These are phyloP conservation scores for Clusia tigrina DNA, from an alignment of 2,888 invertebrate genomes.

Conservation along the genomic window DNA sequence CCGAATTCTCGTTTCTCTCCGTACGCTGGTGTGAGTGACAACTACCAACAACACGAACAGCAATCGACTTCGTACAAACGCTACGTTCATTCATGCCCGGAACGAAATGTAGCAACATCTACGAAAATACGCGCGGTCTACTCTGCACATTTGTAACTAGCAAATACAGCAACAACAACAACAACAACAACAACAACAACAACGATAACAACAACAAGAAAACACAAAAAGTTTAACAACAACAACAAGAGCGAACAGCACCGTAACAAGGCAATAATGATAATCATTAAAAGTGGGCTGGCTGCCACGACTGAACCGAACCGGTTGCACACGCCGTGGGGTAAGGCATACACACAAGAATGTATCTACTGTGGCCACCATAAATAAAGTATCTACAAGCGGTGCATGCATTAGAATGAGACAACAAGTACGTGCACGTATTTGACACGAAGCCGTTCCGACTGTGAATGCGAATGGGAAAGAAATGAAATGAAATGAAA, in stretches of 20 bases:
- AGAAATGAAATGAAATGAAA: constrained; percentile 25
- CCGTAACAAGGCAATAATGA: constrained; percentile 58
- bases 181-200: constrained; percentile 28
- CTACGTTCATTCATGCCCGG: constrained; percentile 8
- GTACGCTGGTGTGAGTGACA: constrained; percentile 26
- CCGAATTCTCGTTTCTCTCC: constrained; percentile 33
- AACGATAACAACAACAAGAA: constrained; percentile 37
- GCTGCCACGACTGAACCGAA: constrained; percentile 34
- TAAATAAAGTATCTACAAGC: constrained; percentile 56
- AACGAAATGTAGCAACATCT: background rate
- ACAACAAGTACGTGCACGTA: constrained; percentile 37
- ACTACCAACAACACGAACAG: constrained; percentile 27
- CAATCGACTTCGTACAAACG: constrained; percentile 23
- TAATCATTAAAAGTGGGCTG: constrained; percentile 60
- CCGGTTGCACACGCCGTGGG: constrained; percentile 45
- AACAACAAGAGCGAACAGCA: constrained; percentile 34
- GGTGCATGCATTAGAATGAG: constrained; percentile 35
- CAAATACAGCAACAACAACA: constrained; percentile 38
- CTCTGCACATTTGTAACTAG: constrained; percentile 26
- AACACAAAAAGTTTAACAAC: constrained; percentile 27
- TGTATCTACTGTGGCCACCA: constrained; percentile 42
- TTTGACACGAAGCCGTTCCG: constrained; percentile 27
- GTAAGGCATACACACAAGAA: constrained; percentile 23
- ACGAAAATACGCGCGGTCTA: background rate
- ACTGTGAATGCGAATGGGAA: constrained; percentile 36